Conservation (phyloP, 2,797 vertebrate genomes). For the Enteromius afrohamiltoni region DNA sequence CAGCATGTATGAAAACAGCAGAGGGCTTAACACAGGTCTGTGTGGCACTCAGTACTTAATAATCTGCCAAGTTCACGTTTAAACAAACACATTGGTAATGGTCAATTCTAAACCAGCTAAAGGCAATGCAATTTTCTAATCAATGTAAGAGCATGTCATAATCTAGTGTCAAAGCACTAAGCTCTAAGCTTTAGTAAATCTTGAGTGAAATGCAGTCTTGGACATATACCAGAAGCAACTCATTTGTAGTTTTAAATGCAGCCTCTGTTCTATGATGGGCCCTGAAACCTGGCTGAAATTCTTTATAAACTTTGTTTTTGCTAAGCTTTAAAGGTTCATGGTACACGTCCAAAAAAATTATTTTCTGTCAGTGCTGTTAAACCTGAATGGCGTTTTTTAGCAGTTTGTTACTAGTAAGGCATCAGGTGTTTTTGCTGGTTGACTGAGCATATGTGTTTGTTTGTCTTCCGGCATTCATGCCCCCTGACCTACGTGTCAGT, state of each 20-base stretch:
- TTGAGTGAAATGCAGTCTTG: background rate
- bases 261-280: background rate
- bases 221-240: background rate
- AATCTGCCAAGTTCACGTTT: background rate
- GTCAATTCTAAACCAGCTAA: background rate
- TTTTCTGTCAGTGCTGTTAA: background rate
- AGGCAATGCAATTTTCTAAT: background rate
- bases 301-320: background rate
- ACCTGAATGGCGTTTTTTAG: background rate
- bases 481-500: constrained; percentile 4
- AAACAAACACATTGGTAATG: background rate
- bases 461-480: background rate
- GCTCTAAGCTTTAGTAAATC: background rate
- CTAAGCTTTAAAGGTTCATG: background rate
- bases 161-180: background rate
- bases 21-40: background rate
- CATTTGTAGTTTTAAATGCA: background rate
- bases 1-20: background rate
- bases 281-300: background rate
- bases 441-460: background rate
- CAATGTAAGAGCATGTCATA: background rate
- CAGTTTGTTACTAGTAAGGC: background rate
- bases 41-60: background rate
- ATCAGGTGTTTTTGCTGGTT: constrained; percentile 1
- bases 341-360: background rate